Evolutionary conservation across 2,888 invertebrate species (phyloP), one percentile per base, ranked within the genome.

Genomic region (Rhimphoctona megacephalus): DNA sequence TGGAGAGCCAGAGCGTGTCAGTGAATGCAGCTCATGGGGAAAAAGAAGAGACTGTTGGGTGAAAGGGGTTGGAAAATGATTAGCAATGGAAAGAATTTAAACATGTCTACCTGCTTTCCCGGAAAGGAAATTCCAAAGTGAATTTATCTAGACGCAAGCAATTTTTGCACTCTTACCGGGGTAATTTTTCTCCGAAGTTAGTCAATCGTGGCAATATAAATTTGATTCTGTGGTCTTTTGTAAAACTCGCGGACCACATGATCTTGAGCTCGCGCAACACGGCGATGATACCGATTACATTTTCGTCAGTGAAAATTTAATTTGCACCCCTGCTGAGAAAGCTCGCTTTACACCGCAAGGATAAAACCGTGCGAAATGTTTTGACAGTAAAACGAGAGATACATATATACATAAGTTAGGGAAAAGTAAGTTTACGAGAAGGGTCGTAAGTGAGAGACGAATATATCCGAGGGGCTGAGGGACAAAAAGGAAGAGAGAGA

Each of bases 31-130:
- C 8, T 46, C 19, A 22, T 49, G 46, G 22, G 6, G 46, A 22
- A 57, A 57, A 61, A 14, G 57, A 46, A 22, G n/a, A 33, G 25
- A 39, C 6, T 5, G 25, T n/a, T 33, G 7, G 33, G 39, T 14
- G 19, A 30, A 49, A 39, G 52, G 70, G 66, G 46, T 30, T 25
- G 49, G 64, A 83, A 80, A 86, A 86, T 85, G 85, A 88, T 89
- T 85, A 88, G 86, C 84, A 85, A 85, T 88, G 73, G 85, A 36
- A 61, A 79, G 79, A 85, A 76, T 83, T 74, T 46, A 70, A 85
- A 33, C 73, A 67, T 57, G 79, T 70, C 67, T 52, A 22, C 36
- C 69, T 52, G 78, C 74, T 80, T 49, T 67, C 14, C 52, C 25
- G 57, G 36, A 17, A 52, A 54, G 7, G 17, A 52, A 43, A 57